A percentile compares a stretch with the other conserved stretches of the same genome.
Conservation (phyloP, 92 coral and sea anemone species). For the Parazoanthus atlanticus region DNA sequence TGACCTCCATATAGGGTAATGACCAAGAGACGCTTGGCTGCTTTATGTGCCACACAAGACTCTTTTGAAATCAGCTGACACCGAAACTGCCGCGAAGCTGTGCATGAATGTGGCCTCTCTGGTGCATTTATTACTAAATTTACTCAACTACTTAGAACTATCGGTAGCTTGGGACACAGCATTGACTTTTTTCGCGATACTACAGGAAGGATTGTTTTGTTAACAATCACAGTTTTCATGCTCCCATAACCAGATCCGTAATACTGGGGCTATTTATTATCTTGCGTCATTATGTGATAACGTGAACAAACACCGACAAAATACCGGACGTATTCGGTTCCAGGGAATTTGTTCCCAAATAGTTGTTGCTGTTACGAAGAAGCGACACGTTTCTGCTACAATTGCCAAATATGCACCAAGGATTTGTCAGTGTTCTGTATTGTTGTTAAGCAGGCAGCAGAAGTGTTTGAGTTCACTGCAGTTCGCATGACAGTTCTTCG, state of each 20-base stretch:
- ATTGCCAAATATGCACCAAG: background rate
- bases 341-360: background rate
- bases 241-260: slow-evolving; percentile 17
- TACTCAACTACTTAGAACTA: background rate
- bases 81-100: slow-evolving; percentile 34
- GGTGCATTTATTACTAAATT: background rate
- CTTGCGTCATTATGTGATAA: slow-evolving; percentile 30
- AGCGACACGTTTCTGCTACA: background rate
- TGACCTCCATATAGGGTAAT: slow-evolving; percentile 43
- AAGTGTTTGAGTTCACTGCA: background rate
- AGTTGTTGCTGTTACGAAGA: background rate
- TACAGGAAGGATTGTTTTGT: background rate
- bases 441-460: background rate
- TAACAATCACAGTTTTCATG: slow-evolving; percentile 44
- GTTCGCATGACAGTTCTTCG: background rate
- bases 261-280: background rate
- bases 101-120: background rate
- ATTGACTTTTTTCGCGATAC: background rate
- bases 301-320: background rate
- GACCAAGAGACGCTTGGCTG: slow-evolving; percentile 15
- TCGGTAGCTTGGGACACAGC: background rate
- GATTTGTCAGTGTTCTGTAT: background rate
- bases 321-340: slow-evolving; percentile 21
- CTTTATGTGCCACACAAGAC: background rate
- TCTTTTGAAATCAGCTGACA: slow-evolving; percentile 37